These are phyloP conservation scores for Polypedilum pembai DNA, from an alignment of 1,140 invertebrate genomes.

Conservation along the genomic window DNA sequence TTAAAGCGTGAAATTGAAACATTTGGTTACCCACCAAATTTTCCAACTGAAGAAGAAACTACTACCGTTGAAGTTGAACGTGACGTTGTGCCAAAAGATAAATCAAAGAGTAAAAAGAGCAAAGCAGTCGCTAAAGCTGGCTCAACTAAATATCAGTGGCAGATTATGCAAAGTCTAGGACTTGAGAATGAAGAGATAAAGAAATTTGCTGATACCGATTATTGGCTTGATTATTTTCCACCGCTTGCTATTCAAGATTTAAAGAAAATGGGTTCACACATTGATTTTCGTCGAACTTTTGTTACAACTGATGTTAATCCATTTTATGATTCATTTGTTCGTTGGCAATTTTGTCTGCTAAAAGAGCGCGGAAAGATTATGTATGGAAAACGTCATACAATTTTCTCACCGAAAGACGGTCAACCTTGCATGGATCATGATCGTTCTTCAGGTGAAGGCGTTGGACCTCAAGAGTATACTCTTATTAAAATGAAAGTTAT, in stretches of 20 bases:
- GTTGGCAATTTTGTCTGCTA: conserved; percentile 93
- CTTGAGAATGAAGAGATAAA: conserved; percentile 85
- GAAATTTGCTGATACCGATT: conserved; percentile 79
- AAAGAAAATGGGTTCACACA: conserved; percentile 79
- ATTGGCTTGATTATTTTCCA: conserved; percentile 97
- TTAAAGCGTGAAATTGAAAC: conserved; percentile 86
- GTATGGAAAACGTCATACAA: conserved; percentile 96
- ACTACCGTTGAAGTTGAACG: conserved; percentile 46
- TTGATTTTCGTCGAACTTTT: conserved; percentile 95
- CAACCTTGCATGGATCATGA: conserved; percentile 99
- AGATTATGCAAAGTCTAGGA: conserved; percentile 95
- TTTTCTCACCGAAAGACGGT: conserved; percentile 92
- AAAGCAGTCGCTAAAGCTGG: conserved; percentile 94
- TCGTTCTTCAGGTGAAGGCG: conserved; percentile 88
- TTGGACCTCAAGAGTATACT: conserved; percentile 97
- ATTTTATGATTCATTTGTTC: conserved; percentile 95
- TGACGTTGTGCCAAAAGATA: conserved; percentile 74
- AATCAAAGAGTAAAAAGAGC: conserved; percentile 97
- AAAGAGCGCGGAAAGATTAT: conserved; percentile 82
- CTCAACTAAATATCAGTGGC: conserved; percentile 91
- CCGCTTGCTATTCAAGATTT: conserved; percentile 81
- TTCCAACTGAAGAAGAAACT: conserved; percentile 59
- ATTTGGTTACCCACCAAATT: conserved; percentile 89
- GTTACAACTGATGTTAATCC: conserved; percentile 98
- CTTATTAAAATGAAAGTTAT: conserved; percentile 88